Evolutionary conservation across 2,113 vertebrate species (phyloP), one percentile per base, ranked within the genome.

Genomic region (Callipepla californica): DNA sequence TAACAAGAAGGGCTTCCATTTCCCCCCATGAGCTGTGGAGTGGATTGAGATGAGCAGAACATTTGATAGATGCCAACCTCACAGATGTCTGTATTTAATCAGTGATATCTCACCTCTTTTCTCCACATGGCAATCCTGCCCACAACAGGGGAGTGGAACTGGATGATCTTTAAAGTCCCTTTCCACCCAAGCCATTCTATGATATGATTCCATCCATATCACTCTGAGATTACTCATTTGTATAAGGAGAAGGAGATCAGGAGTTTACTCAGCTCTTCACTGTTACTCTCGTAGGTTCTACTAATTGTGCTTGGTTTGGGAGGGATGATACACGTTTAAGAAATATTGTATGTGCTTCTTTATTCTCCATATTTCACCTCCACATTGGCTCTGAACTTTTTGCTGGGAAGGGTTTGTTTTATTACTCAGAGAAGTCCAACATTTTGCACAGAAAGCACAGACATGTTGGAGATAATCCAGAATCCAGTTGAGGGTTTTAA

Each of bases 381-480:
- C 38, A 21, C 3, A 9, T 30, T 19, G 12, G 6, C 15, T 59
- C 20, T 44, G 15, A 55, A 75, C 15, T 2, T 66, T 78, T 70
- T 81, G 15, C 30, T 17, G 12, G 2, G 14, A 30, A 9, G 55
- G 25, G 63, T 65, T 69, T 9, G 14, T 68, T 85, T 51, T 30
- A 19, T 34, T 47, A 38, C 40, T 81, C 57, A 72, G 78, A n/a
- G 78, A 70, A 84, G 89, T 9, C 44, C 61, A 84, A 51, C 9
- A 12, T 20, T 74, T 55, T 85, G 25, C 3, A 1, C 34, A 75
- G 87, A 78, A 95, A 91, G 66, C 17, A 93, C 66, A 90, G 32
- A 38, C n/a, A 44, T 89, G 84, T 89, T 92, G 80, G 74, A 93
- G 91, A 89, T 68, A 69, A 69, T 30, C 69, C 90, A 95, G 82